Conservation (phyloP, 2,888 invertebrate species). For the Teinopalpus imperialis region DNA sequence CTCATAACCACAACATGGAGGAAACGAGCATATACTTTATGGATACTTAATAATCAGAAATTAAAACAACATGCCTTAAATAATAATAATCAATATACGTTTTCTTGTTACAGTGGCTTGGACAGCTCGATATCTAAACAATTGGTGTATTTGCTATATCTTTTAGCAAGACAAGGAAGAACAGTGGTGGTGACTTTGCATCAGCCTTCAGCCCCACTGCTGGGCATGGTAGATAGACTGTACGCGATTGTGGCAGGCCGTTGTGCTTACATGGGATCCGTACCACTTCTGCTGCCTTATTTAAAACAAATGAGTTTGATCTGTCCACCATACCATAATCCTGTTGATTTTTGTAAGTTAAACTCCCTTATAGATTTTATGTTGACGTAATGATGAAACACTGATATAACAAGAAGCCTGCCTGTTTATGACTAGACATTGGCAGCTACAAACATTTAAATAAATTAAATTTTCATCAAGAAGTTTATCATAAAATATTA, state of each 20-base stretch:
- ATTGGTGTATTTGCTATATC: constrained; percentile 89
- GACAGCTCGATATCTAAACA: constrained; percentile 89
- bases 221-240: constrained; percentile 94
- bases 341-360: constrained; percentile 92
- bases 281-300: constrained; percentile 89
- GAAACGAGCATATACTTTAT: no score
- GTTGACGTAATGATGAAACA: no score
- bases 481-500: no score
- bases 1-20: no score
- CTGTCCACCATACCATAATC: constrained; percentile 95
- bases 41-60: no score
- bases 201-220: constrained; percentile 93
- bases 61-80: no score
- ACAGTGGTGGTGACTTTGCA: constrained; percentile 95
- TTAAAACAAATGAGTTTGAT: constrained; percentile 85
- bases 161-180: constrained; percentile 90
- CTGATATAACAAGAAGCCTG: no score
- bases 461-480: no score
- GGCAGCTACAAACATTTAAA: no score
- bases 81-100: no score
- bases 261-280: constrained; percentile 91
- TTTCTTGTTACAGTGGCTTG: constrained; percentile 58
- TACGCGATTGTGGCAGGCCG: constrained; percentile 91
- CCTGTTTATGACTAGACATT: no score
- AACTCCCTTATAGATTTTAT: no score